Percentiles rank a stretch among this genome's conserved stretches.
Evolutionary conservation across 2,797 vertebrate genomes (phyloP).

Genomic region (Hydrophis major): DNA sequence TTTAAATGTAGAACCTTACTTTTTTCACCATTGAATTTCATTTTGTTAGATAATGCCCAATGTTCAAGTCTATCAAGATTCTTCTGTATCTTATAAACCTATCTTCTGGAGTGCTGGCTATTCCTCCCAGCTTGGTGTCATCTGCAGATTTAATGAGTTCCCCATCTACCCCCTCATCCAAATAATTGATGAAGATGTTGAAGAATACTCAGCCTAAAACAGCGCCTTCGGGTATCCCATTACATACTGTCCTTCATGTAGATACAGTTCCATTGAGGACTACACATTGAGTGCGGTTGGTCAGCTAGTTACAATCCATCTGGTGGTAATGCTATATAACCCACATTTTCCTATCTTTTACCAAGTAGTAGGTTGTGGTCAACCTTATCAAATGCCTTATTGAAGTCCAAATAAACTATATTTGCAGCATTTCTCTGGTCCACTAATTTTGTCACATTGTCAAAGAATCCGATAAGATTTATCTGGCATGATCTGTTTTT

Average conservation of each 20-base stretch:
- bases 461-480: neutral
- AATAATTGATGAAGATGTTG: neutral
- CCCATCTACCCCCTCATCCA: neutral
- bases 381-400: too few relatives aligned
- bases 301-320: neutral
- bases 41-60: neutral
- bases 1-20: neutral
- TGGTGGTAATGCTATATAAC: too few relatives aligned
- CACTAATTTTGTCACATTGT: neutral
- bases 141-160: neutral
- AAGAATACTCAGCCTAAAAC: neutral
- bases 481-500: neutral
- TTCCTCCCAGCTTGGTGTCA: neutral
- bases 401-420: too few relatives aligned
- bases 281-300: neutral
- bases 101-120: neutral
- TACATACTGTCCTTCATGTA: neutral
- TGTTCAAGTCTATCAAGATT: neutral
- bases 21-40: neutral
- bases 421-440: too few relatives aligned
- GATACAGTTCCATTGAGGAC: neutral
- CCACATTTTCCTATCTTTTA: too few relatives aligned
- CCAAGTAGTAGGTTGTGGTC: too few relatives aligned
- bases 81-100: neutral
- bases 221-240: neutral